These are phyloP conservation scores for Drosophila nebulosa DNA, from an alignment of 1,140 invertebrate genomes.

Conservation along the genomic window DNA sequence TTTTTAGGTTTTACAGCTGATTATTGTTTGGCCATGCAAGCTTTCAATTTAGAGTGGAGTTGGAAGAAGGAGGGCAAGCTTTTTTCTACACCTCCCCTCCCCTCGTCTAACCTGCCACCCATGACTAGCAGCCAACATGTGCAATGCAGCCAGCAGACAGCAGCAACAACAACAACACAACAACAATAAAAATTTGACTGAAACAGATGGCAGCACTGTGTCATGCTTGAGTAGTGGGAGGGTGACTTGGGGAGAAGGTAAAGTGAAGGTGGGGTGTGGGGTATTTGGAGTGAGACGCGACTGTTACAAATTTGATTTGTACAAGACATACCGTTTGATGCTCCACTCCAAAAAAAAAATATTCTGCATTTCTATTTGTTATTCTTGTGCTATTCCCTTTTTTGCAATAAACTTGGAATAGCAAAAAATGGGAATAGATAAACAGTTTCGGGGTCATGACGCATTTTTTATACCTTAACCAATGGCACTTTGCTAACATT, in stretches of 20 bases:
- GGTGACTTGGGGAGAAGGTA: no score
- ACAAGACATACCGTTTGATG: conserved; percentile 39
- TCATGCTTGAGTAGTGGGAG: not conserved
- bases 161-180: conserved; percentile 5
- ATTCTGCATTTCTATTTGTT: not conserved
- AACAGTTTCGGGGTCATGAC: not conserved
- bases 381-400: not conserved
- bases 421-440: not conserved
- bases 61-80: conserved; percentile 6
- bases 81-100: not conserved
- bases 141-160: not conserved
- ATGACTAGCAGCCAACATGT: conserved; percentile 3
- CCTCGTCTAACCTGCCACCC: not conserved
- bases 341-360: not conserved
- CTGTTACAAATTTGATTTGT: conserved; percentile 52
- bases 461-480: not conserved
- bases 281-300: not conserved
- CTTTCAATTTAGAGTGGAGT: not conserved
- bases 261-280: not conserved
- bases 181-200: conserved; percentile 1
- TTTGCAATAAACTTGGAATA: not conserved
- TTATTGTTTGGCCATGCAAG: conserved; percentile 39
- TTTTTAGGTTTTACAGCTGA: conserved; percentile 36
- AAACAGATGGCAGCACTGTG: conserved; percentile 4
- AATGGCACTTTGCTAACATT: no score